Evolutionary conservation across 1,140 invertebrate species (phyloP).

Genomic region (Chrysomallon squamiferum): DNA sequence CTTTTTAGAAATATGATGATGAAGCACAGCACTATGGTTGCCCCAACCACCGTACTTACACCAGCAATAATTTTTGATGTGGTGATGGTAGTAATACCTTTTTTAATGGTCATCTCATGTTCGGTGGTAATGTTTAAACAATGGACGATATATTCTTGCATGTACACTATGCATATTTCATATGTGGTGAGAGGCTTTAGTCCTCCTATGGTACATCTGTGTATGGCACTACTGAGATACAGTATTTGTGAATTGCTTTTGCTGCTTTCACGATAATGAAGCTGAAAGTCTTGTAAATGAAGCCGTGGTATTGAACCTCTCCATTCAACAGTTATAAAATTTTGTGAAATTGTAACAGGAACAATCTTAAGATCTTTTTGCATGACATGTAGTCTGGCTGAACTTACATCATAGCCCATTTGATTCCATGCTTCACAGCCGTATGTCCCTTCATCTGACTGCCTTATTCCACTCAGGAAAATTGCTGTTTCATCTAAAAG

Average conservation of each 20-base stretch:
- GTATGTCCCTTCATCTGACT: constrained; percentile 50
- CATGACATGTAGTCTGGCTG: constrained; percentile 47
- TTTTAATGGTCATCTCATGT: constrained; percentile 32
- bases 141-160: constrained; percentile 57
- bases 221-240: constrained; percentile 38
- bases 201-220: constrained; percentile 63
- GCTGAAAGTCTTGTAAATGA: constrained; percentile 60
- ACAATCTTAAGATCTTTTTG: constrained; percentile 61
- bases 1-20: constrained; percentile 43
- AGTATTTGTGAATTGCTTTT: constrained; percentile 33
- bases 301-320: constrained; percentile 62
- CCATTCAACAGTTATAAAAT: constrained; percentile 64
- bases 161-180: constrained; percentile 64
- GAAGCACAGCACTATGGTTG: constrained; percentile 50
- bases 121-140: constrained; percentile 57
- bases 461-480: constrained; percentile 44
- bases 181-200: constrained; percentile 62
- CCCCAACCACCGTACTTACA: constrained; percentile 42
- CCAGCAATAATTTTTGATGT: constrained; percentile 49
- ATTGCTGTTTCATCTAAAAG: constrained; percentile 54
- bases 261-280: constrained; percentile 52
- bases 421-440: constrained; percentile 50
- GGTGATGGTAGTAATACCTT: constrained; percentile 45
- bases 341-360: constrained; percentile 53
- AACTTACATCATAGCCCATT: constrained; percentile 52